These are phyloP conservation scores for Athripsodes cinereus DNA, from an alignment of 2,888 invertebrate genomes.

Conservation along the genomic window DNA sequence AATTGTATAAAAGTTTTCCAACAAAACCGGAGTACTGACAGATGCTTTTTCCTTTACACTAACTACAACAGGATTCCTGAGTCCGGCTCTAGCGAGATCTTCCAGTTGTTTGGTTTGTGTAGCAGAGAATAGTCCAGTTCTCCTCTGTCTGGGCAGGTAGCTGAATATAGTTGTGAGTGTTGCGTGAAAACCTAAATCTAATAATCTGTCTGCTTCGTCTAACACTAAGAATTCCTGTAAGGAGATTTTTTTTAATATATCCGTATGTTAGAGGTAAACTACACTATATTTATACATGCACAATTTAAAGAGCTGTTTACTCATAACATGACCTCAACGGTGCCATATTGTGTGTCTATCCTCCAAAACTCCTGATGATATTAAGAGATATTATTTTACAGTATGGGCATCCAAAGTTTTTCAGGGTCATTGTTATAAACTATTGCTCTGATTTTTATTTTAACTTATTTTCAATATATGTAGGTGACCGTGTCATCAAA, in stretches of 20 bases:
- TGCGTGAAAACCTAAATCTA: slow-evolving; percentile 87
- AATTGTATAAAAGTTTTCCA: slow-evolving; percentile 76
- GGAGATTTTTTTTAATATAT: neutral
- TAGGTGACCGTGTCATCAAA: no score
- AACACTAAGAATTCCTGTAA: slow-evolving; percentile 82
- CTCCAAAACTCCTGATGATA: no score
- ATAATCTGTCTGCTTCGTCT: slow-evolving; percentile 93
- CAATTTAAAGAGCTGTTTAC: neutral
- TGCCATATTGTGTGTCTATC: no score
- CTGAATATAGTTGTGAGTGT: slow-evolving; percentile 83
- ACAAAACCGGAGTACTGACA: slow-evolving; percentile 63
- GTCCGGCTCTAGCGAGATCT: slow-evolving; percentile 85
- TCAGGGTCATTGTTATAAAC: no score
- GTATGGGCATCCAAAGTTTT: no score
- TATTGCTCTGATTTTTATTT: no score
- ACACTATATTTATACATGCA: no score
- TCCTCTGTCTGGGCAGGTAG: slow-evolving; percentile 84
- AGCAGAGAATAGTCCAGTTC: slow-evolving; percentile 98
- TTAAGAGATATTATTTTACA: no score
- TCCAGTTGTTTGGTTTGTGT: slow-evolving; percentile 95
- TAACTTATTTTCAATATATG: no score
- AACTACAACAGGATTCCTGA: slow-evolving; percentile 88
- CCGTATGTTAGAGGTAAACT: neutral
- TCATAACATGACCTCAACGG: no score
- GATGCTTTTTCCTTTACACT: slow-evolving; percentile 82